Percentiles rank a stretch among this genome's conserved stretches.
phyloP scores from a whole-genome alignment of 2,888 invertebrate species.

The Heliothis peltigera region DNA sequence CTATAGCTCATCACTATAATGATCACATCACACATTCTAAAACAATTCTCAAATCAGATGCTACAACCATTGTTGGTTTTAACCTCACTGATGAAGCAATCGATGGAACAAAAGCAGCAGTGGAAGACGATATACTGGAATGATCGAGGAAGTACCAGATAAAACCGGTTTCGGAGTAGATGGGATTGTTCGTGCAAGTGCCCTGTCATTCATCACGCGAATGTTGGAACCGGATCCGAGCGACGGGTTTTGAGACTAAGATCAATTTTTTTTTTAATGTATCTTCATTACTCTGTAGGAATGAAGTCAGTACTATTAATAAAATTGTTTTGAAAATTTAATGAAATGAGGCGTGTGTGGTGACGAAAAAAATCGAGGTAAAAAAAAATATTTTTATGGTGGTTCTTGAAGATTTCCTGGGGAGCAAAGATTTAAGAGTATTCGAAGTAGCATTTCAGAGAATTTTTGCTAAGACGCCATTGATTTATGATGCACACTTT shows the following conservation, averaged over 20 bases:
- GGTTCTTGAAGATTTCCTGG: neutral
- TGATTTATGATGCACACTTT: neutral
- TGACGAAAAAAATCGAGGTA: constrained; percentile 2
- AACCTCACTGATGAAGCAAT: neutral
- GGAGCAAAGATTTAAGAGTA: neutral
- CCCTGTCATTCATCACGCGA: constrained; percentile 87
- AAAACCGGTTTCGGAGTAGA: constrained; percentile 62
- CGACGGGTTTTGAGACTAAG: constrained; percentile 77
- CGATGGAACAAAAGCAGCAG: constrained; percentile 53
- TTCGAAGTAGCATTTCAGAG: neutral
- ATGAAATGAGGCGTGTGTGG: constrained; percentile 25
- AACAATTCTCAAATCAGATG: constrained; percentile 1
- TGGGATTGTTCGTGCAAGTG: constrained; percentile 77
- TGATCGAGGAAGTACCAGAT: constrained; percentile 52
- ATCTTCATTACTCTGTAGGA: constrained; percentile 73
- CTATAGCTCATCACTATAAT: constrained; percentile 80
- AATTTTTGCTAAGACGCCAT: neutral
- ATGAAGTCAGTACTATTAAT: constrained; percentile 68
- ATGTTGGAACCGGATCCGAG: constrained; percentile 83
- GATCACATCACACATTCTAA: constrained; percentile 60
- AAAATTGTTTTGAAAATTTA: constrained; percentile 50
- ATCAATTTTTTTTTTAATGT: constrained; percentile 76
- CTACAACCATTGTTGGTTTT: constrained; percentile 59
- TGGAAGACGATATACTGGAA: constrained; percentile 56
- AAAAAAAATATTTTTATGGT: neutral